Conservation (phyloP, 2,888 invertebrate genomes). For the Cotesia congregata region DNA sequence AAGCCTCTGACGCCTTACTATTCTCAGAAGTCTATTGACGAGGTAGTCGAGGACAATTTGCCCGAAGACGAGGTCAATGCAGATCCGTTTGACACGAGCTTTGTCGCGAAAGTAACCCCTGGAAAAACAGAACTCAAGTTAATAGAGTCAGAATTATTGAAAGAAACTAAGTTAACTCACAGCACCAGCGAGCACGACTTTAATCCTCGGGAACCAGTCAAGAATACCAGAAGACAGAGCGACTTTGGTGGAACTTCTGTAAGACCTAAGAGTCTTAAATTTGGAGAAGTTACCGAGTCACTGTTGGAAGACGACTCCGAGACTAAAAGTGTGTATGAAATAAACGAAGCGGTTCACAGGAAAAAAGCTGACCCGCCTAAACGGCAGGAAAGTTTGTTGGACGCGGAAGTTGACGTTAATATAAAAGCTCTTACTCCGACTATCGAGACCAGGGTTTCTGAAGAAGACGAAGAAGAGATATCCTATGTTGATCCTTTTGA, state of each 20-base stretch:
- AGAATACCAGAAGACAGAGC: constrained; percentile 71
- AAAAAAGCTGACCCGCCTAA: constrained; percentile 30
- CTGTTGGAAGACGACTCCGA: constrained; percentile 50
- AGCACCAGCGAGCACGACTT: constrained; percentile 79
- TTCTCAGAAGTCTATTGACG: constrained; percentile 73
- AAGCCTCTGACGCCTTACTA: constrained; percentile 89
- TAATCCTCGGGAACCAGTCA: constrained; percentile 71
- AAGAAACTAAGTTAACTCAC: constrained; percentile 59
- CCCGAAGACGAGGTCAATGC: constrained; percentile 62
- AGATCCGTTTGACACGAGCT: constrained; percentile 80
- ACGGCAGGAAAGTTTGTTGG: constrained; percentile 69
- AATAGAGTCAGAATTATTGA: constrained; percentile 73
- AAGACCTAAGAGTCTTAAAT: constrained; percentile 49
- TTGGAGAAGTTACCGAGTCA: constrained; percentile 42
- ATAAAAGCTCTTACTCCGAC: constrained; percentile 80
- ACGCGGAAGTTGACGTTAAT: constrained; percentile 75
- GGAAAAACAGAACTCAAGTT: constrained; percentile 74
- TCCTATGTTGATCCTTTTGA: constrained; percentile 85
- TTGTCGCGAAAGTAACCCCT: constrained; percentile 72
- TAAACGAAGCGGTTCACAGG: constrained; percentile 39
- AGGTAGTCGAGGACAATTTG: constrained; percentile 73
- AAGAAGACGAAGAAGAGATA: constrained; percentile 68
- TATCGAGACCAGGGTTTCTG: constrained; percentile 69
- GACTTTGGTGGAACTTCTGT: constrained; percentile 62
- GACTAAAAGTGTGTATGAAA: constrained; percentile 30